phyloP scores from a whole-genome alignment of 2,888 invertebrate genomes.

The Ceratothoa steindachneri region DNA sequence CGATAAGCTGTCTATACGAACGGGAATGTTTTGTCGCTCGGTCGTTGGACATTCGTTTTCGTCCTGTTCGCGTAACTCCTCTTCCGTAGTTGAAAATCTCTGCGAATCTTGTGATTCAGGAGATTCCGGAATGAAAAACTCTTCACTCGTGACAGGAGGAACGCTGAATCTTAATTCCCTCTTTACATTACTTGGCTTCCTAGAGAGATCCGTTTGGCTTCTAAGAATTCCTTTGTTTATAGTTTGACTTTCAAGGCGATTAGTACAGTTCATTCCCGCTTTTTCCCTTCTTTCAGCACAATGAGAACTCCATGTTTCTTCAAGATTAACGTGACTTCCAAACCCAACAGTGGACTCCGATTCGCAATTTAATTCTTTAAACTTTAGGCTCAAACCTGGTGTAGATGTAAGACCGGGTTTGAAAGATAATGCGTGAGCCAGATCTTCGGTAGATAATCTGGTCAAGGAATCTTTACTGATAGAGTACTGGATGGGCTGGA shows the following conservation, averaged over 20 bases:
- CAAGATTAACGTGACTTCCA: constrained; percentile 20
- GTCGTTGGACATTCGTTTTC: neutral
- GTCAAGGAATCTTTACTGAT: constrained; percentile 16
- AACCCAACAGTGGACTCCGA: constrained; percentile 3
- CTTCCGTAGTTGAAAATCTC: neutral
- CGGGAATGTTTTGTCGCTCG: constrained; percentile 19
- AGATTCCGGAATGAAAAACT: constrained; percentile 41
- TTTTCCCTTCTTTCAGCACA: neutral
- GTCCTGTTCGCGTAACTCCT: neutral
- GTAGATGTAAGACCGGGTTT: constrained; percentile 31
- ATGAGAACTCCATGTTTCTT: constrained; percentile 29
- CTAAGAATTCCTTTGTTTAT: constrained; percentile 41
- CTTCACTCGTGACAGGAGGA: constrained; percentile 44
- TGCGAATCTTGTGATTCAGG: constrained; percentile 25
- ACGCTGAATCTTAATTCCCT: constrained; percentile 45
- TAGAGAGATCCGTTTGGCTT: constrained; percentile 21
- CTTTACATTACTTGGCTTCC: constrained; percentile 40
- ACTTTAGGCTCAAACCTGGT: constrained; percentile 36
- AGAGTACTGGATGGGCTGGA: constrained; percentile 20
- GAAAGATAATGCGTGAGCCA: constrained; percentile 10
- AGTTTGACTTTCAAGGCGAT: neutral
- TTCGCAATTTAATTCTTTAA: constrained; percentile 19
- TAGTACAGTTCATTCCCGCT: neutral
- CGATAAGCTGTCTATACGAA: constrained; percentile 37
- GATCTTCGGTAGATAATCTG: constrained; percentile 13